phyloP scores from a whole-genome alignment of 53 echinoderm and acorn worm species.

The Stichopus horrens region DNA sequence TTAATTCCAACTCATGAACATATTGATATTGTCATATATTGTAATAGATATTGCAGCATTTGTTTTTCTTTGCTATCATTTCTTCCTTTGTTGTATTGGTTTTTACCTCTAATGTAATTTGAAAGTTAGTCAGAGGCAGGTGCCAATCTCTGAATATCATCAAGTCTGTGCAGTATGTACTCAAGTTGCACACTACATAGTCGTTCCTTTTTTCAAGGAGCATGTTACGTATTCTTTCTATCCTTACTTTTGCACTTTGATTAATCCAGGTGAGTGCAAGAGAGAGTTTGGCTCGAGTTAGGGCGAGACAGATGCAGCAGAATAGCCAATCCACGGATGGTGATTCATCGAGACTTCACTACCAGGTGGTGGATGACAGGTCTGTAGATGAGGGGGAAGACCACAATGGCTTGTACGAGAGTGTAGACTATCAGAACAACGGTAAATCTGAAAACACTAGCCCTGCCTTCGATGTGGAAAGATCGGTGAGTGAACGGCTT shows the following conservation, averaged over 20 bases:
- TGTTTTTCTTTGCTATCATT: no score
- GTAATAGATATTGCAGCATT: no score
- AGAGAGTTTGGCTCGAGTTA: constrained; percentile 76
- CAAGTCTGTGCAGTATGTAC: no score
- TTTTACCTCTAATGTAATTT: no score
- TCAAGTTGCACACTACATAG: no score
- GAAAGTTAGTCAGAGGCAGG: no score
- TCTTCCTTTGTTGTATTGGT: no score
- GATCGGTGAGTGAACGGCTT: neutral
- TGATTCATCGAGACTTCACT: neutral
- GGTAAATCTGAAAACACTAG: constrained; percentile 1
- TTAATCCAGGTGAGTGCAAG: constrained; percentile 75
- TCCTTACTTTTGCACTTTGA: neutral
- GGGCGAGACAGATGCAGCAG: constrained; percentile 81
- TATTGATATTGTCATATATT: no score
- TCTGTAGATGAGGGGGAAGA: constrained; percentile 57
- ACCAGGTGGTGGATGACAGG: constrained; percentile 36
- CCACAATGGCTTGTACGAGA: constrained; percentile 81
- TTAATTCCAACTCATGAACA: no score
- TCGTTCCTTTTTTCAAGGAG: no score
- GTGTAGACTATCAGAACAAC: constrained; percentile 74
- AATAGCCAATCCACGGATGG: constrained; percentile 27
- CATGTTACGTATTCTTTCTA: no score
- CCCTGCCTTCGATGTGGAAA: neutral
- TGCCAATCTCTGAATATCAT: no score